These are phyloP conservation scores for Adela reaumurella DNA, from an alignment of 2,888 invertebrate species.

Conservation along the genomic window DNA sequence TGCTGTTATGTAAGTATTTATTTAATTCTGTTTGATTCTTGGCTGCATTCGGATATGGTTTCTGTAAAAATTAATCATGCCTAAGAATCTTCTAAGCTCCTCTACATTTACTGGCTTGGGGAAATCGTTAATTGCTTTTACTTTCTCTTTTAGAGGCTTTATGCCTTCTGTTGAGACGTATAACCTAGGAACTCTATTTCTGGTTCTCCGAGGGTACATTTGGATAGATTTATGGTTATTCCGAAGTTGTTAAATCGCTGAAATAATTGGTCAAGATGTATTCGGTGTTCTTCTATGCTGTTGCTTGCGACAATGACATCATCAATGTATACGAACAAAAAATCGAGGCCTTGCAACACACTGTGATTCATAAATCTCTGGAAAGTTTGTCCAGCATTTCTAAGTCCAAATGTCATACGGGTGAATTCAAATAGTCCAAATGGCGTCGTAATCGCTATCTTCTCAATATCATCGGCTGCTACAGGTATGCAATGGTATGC, in stretches of 20 bases:
- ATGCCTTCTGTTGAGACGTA: constrained; percentile 1
- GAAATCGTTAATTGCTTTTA: constrained; percentile 4
- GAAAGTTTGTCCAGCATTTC: constrained; percentile 21
- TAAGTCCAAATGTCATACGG: constrained; percentile 21
- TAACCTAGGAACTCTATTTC: constrained; percentile 7
- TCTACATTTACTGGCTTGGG: constrained; percentile 7
- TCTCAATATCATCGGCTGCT: constrained; percentile 18
- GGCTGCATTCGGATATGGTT: too few relatives aligned
- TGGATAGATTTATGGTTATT: constrained; percentile 10
- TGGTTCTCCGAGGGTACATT: constrained; percentile 9
- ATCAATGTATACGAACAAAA: constrained; percentile 17
- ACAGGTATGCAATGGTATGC: constrained; percentile 26
- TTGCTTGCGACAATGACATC: constrained; percentile 18
- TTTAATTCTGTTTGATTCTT: too few relatives aligned
- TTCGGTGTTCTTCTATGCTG: constrained; percentile 5
- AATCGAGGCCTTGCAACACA: constrained; percentile 13
- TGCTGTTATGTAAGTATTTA: too few relatives aligned
- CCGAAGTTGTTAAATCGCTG: constrained; percentile 10
- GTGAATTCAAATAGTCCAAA: constrained; percentile 21
- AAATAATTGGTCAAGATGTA: constrained; percentile 10
- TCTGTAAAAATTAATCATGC: not conserved
- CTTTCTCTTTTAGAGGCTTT: not conserved
- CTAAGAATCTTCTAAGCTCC: constrained; percentile 7
- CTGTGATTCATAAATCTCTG: constrained; percentile 18
- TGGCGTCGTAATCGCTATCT: constrained; percentile 24